phyloP scores from a whole-genome alignment of 1,140 invertebrate genomes.

The Drosophila lowei region DNA sequence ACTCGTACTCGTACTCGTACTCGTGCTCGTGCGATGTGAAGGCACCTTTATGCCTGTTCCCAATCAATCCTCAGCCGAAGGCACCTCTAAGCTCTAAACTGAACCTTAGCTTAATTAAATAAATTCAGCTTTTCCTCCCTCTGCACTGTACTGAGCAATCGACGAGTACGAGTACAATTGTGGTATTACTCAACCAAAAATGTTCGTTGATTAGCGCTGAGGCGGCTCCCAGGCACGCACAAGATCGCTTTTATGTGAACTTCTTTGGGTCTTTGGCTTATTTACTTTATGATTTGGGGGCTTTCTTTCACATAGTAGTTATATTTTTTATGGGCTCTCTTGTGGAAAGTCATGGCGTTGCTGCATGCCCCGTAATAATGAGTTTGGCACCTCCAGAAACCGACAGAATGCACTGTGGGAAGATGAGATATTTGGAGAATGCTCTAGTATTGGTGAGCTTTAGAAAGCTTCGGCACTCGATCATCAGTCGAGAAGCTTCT shows the following conservation, averaged over 20 bases:
- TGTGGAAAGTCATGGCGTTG: conserved; percentile 13
- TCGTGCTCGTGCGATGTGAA: background rate
- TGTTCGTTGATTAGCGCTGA: conserved; percentile 26
- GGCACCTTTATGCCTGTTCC: conserved; percentile 34
- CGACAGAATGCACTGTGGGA: conserved; percentile 13
- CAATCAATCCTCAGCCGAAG: conserved; percentile 37
- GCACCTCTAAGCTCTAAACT: conserved; percentile 18
- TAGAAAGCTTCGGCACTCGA: no score
- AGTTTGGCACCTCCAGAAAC: background rate
- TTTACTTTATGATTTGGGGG: conserved; percentile 14
- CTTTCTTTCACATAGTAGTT: conserved; percentile 12
- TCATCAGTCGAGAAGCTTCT: no score
- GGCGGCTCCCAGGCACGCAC: no score
- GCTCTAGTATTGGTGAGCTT: conserved; percentile 12
- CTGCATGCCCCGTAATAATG: background rate
- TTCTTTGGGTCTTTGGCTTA: conserved; percentile 8
- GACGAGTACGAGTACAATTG: conserved; percentile 4
- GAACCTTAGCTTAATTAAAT: conserved; percentile 57
- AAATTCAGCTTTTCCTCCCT: conserved; percentile 2
- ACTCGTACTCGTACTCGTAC: no score
- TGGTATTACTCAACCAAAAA: conserved; percentile 15
- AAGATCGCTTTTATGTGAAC: conserved; percentile 16
- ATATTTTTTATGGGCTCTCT: conserved; percentile 26
- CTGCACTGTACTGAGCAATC: background rate
- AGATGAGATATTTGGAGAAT: background rate